phyloP scores from a whole-genome alignment of 2,888 invertebrate species.

The Cataglyphis livida region DNA sequence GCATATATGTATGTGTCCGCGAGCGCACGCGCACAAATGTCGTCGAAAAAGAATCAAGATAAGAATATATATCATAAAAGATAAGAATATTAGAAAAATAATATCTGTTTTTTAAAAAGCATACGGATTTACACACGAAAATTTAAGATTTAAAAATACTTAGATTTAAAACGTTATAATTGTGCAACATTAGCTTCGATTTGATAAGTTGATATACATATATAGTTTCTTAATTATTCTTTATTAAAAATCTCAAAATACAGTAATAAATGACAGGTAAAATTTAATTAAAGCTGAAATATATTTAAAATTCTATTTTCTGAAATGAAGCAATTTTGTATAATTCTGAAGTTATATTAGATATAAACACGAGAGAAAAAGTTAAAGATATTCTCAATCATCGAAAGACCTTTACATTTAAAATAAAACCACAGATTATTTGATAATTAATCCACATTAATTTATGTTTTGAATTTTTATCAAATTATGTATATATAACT shows the following conservation, averaged over 20 bases:
- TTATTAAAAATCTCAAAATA: not conserved
- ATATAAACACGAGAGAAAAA: not conserved
- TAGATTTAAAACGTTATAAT: not conserved
- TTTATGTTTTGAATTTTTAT: not conserved
- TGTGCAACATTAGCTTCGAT: not conserved
- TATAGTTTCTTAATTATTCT: not conserved
- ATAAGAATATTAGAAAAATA: slow-evolving; percentile 21
- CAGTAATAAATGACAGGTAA: not conserved
- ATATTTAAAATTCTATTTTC: not conserved
- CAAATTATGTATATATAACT: not conserved
- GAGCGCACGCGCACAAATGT: slow-evolving; percentile 7
- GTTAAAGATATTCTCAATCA: not conserved
- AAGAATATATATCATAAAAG: slow-evolving; percentile 35
- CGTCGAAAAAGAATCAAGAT: slow-evolving; percentile 27
- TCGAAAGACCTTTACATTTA: not conserved
- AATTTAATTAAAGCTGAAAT: not conserved
- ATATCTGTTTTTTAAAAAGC: slow-evolving; percentile 27
- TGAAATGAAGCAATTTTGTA: not conserved
- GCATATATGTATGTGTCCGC: not conserved
- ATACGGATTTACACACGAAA: not conserved
- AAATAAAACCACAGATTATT: slow-evolving; percentile 1
- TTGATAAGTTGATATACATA: slow-evolving; percentile 4
- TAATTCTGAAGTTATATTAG: not conserved
- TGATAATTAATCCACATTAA: not conserved
- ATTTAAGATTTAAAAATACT: not conserved